Conservation (phyloP, 2,797 vertebrate species). For the Pteropus rufus region DNA sequence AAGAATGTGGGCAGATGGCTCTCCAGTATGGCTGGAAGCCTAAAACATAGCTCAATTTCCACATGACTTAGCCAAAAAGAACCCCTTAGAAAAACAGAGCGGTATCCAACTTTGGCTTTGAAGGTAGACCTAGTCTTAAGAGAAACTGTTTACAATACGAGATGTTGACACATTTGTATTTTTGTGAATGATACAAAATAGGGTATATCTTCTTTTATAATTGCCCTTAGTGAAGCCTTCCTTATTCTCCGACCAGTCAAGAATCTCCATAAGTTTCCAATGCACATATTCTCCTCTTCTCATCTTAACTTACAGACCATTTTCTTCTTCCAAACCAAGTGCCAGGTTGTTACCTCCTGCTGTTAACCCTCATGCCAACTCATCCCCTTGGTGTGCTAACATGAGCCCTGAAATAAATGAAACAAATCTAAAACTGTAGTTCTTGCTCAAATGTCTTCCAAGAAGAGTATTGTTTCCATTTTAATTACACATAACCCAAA, state of each 20-base stretch:
- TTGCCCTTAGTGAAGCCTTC: background rate
- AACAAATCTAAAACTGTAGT: background rate
- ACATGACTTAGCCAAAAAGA: background rate
- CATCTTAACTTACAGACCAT: background rate
- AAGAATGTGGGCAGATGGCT: background rate
- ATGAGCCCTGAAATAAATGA: background rate
- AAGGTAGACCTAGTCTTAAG: background rate
- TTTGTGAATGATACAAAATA: background rate
- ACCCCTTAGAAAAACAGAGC: background rate
- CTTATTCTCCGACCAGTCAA: background rate
- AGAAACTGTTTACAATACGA: background rate
- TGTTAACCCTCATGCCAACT: background rate
- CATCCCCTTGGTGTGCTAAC: background rate
- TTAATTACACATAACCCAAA: background rate
- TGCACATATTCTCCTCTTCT: background rate
- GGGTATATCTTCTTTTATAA: background rate
- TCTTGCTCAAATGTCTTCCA: background rate
- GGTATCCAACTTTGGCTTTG: background rate
- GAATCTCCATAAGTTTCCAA: background rate
- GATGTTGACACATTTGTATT: background rate
- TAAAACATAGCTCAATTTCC: background rate
- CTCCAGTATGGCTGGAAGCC: background rate
- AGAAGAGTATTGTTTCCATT: background rate
- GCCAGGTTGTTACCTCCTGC: background rate
- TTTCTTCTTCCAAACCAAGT: conserved; percentile 27